phyloP scores from a whole-genome alignment of 1,140 invertebrate species.

The Vanessa tameamea region DNA sequence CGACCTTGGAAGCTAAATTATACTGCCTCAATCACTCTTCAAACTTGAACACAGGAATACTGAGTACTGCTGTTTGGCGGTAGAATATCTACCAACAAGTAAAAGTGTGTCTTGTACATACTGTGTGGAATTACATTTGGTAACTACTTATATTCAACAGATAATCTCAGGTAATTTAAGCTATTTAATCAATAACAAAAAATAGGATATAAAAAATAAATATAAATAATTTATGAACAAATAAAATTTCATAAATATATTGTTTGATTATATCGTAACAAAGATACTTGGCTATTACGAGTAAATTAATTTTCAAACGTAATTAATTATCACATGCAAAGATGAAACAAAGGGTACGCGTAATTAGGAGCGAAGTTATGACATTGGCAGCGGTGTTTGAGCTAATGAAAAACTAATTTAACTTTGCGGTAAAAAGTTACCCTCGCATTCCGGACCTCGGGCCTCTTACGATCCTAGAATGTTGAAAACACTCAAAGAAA shows the following conservation, averaged over 20 bases:
- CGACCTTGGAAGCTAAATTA: too few relatives aligned
- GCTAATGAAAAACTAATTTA: conserved; percentile 72
- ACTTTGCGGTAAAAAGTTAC: conserved; percentile 61
- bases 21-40: too few relatives aligned
- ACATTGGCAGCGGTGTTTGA: conserved; percentile 47
- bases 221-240: neutral
- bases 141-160: too few relatives aligned
- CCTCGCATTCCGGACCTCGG: conserved; percentile 22
- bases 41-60: too few relatives aligned
- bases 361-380: conserved; percentile 62
- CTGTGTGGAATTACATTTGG: too few relatives aligned
- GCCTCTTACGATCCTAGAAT: conserved; percentile 1
- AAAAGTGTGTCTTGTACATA: too few relatives aligned
- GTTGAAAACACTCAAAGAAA: conserved; percentile 16
- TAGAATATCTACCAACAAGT: too few relatives aligned
- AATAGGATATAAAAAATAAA: too few relatives aligned
- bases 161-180: too few relatives aligned
- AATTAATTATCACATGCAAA: conserved; percentile 71
- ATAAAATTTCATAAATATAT: conserved; percentile 59
- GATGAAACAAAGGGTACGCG: conserved; percentile 62
- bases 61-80: too few relatives aligned
- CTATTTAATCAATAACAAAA: too few relatives aligned
- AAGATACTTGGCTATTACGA: conserved; percentile 58
- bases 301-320: conserved; percentile 68
- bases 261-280: conserved; percentile 55